Percentiles rank a stretch among this genome's conserved stretches.
phyloP scores from a whole-genome alignment of 2,113 vertebrate genomes.

The Podarcis muralis region DNA sequence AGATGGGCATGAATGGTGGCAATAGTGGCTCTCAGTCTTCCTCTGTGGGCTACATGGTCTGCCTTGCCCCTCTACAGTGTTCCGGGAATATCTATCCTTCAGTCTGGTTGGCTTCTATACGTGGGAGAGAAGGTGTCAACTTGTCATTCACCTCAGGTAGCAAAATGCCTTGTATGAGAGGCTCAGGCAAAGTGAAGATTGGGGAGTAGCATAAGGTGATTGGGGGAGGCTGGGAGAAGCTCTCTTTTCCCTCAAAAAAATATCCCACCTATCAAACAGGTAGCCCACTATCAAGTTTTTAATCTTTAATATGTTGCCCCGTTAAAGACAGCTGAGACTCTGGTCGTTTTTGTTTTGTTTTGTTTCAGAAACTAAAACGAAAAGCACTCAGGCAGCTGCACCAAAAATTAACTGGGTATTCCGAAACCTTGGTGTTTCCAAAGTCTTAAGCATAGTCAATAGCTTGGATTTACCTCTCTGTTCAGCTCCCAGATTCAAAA shows the following conservation, averaged over 20 bases:
- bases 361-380: not conserved
- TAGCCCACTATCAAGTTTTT: not conserved
- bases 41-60: not conserved
- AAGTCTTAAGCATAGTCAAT: conserved; percentile 7
- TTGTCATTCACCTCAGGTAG: not conserved
- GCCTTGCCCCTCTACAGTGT: not conserved
- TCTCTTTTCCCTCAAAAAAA: not conserved
- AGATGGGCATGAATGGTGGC: too few relatives aligned
- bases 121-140: too few relatives aligned
- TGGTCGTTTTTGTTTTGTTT: not conserved
- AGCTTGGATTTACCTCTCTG: not conserved
- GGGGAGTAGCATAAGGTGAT: not conserved
- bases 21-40: too few relatives aligned
- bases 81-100: not conserved
- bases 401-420: not conserved
- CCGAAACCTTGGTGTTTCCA: not conserved
- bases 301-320: not conserved
- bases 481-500: not conserved
- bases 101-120: not conserved
- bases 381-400: not conserved
- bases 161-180: not conserved
- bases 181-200: not conserved
- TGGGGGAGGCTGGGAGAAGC: too few relatives aligned
- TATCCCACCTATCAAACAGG: not conserved
- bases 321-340: not conserved